Conservation (phyloP, 2,797 vertebrate species). For the Macropus fuliginosus region DNA sequence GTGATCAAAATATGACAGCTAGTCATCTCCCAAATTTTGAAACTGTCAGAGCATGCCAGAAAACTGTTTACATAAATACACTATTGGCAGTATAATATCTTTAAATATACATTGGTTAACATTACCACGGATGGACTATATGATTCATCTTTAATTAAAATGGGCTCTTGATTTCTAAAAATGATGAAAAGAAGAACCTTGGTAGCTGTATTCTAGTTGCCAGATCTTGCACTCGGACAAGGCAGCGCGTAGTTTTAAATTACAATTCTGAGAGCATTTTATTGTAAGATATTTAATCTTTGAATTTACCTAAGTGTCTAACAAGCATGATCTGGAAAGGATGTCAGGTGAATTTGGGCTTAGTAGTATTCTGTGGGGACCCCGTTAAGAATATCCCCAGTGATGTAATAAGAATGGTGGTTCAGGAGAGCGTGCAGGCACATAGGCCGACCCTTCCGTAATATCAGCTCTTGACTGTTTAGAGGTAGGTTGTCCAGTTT, state of each 20-base stretch:
- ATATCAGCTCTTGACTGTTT: neutral
- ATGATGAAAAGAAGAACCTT: constrained; percentile 25
- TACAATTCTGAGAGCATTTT: constrained; percentile 22
- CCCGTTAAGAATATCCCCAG: constrained; percentile 1
- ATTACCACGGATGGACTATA: constrained; percentile 1
- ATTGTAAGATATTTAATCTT: constrained; percentile 39
- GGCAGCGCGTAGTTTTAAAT: constrained; percentile 19
- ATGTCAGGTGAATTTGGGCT: constrained; percentile 24
- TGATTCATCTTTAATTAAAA: constrained; percentile 51
- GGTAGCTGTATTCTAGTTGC: constrained; percentile 30
- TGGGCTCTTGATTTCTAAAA: constrained; percentile 57
- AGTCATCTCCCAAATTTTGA: too few species aligned
- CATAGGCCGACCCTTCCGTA: neutral
- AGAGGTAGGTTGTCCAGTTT: neutral
- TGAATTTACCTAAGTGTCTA: constrained; percentile 39
- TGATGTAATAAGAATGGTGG: neutral
- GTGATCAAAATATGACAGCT: constrained; percentile 9
- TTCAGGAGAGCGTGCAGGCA: neutral
- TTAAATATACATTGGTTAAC: constrained; percentile 50
- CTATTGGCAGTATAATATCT: neutral
- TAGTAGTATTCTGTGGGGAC: constrained; percentile 23
- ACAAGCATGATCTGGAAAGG: neutral
- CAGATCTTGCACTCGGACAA: constrained; percentile 34
- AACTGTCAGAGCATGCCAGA: too few species aligned
- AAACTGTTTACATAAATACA: neutral